Evolutionary conservation across 2,113 vertebrate genomes (phyloP).

Genomic region (Microcebus tavaratra): DNA sequence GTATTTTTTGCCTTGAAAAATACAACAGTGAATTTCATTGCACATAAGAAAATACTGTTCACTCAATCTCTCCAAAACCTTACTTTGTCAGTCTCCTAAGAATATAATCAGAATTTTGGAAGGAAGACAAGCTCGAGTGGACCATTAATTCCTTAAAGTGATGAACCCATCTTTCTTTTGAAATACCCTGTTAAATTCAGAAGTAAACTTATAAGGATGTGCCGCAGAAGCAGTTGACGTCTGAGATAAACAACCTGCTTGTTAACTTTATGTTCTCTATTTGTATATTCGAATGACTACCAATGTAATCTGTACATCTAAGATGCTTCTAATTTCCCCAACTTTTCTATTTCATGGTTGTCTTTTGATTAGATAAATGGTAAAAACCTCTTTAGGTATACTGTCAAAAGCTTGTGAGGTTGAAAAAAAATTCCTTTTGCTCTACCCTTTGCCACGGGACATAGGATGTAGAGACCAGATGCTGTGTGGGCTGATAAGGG

Average conservation of each 20-base stretch:
- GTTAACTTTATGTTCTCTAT: neutral
- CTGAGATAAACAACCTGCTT: slow-evolving; percentile 30
- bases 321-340: neutral
- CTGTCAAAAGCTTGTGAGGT: slow-evolving; percentile 38
- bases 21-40: slow-evolving; percentile 51
- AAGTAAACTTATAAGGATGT: slow-evolving; percentile 32
- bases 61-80: neutral
- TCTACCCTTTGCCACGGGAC: neutral
- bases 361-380: slow-evolving; percentile 2
- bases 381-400: slow-evolving; percentile 3
- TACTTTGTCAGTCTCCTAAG: neutral
- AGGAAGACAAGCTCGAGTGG: slow-evolving; percentile 52
- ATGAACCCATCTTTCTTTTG: slow-evolving; percentile 46
- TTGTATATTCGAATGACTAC: neutral
- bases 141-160: slow-evolving; percentile 35
- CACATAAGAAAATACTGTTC: neutral
- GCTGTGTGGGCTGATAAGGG: neutral
- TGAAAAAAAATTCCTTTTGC: slow-evolving; percentile 36
- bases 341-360: neutral
- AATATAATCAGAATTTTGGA: slow-evolving; percentile 57
- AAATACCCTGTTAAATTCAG: slow-evolving; percentile 39
- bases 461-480: neutral
- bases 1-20: slow-evolving; percentile 34
- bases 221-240: neutral
- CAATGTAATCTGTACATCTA: neutral